Evolutionary conservation across 2,797 vertebrate species (phyloP).

Genomic region (Xenopus petersii): DNA sequence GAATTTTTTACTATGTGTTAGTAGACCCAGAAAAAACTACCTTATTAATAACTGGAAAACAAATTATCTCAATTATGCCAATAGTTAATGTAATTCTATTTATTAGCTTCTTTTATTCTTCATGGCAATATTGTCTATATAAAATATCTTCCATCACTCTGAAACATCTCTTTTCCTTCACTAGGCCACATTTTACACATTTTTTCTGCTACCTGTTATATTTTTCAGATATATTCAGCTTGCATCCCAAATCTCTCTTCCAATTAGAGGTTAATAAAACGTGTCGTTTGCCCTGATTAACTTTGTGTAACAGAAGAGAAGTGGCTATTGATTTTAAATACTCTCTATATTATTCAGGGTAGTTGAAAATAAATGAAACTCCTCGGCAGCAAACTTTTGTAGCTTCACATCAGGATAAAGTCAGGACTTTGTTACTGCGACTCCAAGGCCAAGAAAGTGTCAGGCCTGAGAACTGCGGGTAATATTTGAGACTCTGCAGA

Average conservation of each 20-base stretch:
- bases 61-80: no score
- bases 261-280: conserved; percentile 52
- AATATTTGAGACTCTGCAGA: not conserved
- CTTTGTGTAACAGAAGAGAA: conserved; percentile 56
- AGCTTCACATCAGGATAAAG: conserved; percentile 56
- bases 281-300: conserved; percentile 55
- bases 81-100: no score
- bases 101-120: no score
- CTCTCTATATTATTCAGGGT: conserved; percentile 53
- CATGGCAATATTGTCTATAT: not conserved
- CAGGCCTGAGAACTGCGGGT: not conserved
- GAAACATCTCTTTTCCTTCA: conserved; percentile 1
- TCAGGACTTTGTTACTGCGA: conserved; percentile 50
- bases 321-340: conserved; percentile 60
- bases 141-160: not conserved
- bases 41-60: no score
- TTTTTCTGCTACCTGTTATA: conserved; percentile 8
- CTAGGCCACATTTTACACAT: not conserved
- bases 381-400: conserved; percentile 53
- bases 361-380: conserved; percentile 59
- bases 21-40: no score
- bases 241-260: conserved; percentile 44
- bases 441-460: conserved; percentile 32
- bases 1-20: no score
- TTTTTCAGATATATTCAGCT: conserved; percentile 29